phyloP scores from a whole-genome alignment of 2,113 vertebrate genomes.

The Montifringilla adamsi region DNA sequence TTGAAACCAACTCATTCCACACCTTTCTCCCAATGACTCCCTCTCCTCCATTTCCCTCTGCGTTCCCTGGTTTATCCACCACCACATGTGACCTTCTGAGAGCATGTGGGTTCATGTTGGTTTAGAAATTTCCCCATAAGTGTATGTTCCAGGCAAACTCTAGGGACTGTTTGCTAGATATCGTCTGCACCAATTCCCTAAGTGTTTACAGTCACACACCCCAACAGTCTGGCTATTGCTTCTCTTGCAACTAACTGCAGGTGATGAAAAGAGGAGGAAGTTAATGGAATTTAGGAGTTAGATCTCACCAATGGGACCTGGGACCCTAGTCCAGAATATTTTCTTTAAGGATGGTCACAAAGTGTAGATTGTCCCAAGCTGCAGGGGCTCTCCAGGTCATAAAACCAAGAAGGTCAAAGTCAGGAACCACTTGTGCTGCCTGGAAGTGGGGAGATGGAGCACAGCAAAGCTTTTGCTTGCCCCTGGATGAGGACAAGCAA shows the following conservation, averaged over 20 bases:
- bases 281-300: background rate
- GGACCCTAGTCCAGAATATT: background rate
- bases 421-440: background rate
- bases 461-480: background rate
- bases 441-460: background rate
- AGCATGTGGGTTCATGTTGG: accelerated
- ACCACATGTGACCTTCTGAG: background rate
- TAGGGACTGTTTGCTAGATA: background rate
- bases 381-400: background rate
- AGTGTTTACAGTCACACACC: background rate
- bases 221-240: background rate
- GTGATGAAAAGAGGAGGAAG: background rate
- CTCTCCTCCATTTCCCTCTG: background rate
- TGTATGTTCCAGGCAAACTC: background rate
- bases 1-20: background rate
- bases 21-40: background rate
- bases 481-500: background rate
- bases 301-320: background rate
- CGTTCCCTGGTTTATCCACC: background rate
- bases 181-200: background rate
- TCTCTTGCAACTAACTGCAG: background rate
- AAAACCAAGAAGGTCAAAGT: background rate
- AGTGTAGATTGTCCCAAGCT: background rate
- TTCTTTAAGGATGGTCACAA: background rate
- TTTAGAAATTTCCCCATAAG: background rate